These are phyloP conservation scores for Neoseiulus cucumeris DNA, from an alignment of 1,140 invertebrate species.

Conservation along the genomic window DNA sequence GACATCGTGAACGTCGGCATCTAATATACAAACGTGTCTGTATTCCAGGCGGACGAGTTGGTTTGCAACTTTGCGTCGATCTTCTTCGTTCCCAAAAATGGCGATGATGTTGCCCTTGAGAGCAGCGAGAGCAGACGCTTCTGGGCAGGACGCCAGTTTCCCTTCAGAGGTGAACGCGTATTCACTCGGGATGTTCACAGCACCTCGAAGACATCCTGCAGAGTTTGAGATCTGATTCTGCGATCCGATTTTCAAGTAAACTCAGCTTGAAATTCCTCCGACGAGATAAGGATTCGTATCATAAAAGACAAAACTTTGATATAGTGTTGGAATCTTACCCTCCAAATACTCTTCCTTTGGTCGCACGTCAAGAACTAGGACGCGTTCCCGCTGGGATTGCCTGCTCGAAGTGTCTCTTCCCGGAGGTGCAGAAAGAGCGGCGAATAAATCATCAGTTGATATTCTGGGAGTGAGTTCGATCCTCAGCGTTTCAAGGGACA, in stretches of 20 bases:
- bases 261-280: too few relatives aligned
- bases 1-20: neutral
- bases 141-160: neutral
- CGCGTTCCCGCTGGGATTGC: neutral
- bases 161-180: neutral
- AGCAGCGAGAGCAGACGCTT: neutral
- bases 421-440: neutral
- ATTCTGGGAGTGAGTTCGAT: neutral
- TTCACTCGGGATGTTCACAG: neutral
- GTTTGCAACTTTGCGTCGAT: neutral
- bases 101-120: neutral
- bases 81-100: neutral
- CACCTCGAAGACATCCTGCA: neutral
- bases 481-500: neutral
- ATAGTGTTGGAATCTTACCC: neutral
- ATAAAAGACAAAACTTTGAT: too few relatives aligned
- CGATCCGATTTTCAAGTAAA: too few relatives aligned
- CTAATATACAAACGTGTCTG: neutral
- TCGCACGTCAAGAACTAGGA: slow-evolving; percentile 1
- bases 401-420: neutral
- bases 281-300: too few relatives aligned
- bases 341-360: neutral
- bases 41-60: neutral
- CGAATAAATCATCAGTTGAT: neutral
- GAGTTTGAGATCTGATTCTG: too few relatives aligned